Conservation (phyloP, 2,888 invertebrate genomes). For the Zaprionus lineosus region DNA sequence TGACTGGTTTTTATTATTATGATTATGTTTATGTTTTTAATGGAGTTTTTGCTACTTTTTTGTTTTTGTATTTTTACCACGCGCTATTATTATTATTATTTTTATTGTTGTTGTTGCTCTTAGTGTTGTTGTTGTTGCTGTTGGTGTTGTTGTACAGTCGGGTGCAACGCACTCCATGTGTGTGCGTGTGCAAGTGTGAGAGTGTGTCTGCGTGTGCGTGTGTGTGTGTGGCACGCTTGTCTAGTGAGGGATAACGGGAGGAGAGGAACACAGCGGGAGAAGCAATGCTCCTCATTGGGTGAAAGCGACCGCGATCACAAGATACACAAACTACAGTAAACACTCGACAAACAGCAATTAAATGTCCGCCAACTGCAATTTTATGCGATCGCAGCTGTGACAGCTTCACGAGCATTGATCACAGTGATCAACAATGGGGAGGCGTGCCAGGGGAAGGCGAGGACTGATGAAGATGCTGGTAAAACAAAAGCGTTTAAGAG, state of each 20-base stretch:
- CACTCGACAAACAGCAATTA: conserved; percentile 51
- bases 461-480: background rate
- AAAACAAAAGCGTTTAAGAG: too few species aligned
- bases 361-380: conserved; percentile 45
- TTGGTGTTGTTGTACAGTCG: too few species aligned
- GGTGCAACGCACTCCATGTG: conserved; percentile 60
- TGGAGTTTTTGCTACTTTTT: conserved; percentile 22
- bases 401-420: conserved; percentile 11
- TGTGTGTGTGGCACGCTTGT: conserved; percentile 63
- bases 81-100: conserved; percentile 33
- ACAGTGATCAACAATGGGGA: conserved; percentile 29
- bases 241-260: conserved; percentile 60
- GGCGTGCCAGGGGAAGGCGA: background rate
- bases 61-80: background rate
- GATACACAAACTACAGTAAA: conserved; percentile 27
- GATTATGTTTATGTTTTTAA: conserved; percentile 2
- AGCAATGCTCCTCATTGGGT: conserved; percentile 36
- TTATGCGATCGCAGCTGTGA: conserved; percentile 24
- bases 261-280: background rate
- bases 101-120: conserved; percentile 43
- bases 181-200: conserved; percentile 17
- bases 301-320: conserved; percentile 61
- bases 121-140: too few species aligned
- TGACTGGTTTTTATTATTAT: conserved; percentile 25
- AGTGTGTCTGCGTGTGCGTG: conserved; percentile 27